Evolutionary conservation across 2,113 vertebrate species (phyloP), one percentile per base, ranked within the genome.

Genomic region (Myotis yumanensis): DNA sequence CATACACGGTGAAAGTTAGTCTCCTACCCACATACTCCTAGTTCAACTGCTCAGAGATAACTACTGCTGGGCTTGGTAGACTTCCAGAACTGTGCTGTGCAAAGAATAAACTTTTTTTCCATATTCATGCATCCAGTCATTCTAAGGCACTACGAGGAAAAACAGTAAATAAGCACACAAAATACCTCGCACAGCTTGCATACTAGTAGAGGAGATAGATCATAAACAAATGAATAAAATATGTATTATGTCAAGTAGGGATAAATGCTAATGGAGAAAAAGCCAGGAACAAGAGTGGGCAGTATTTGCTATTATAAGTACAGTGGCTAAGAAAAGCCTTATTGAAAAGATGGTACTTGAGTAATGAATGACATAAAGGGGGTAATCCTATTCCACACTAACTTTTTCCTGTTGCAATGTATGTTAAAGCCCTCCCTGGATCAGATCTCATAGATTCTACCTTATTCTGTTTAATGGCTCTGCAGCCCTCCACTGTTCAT

Each of bases 71-170:
- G 32, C 66, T 7, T 77, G 37, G 8, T 52, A 17, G 4, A 1
- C 14, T 62, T 95, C 69, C 5, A 93, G 81, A 93, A 72, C 35
- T 92, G n/a, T 75, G 43, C 62, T 84, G 18, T 10, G 25, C 48
- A 89, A 57, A 86, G 25, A 79, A 66, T 64, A 79, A 17, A 10
- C 0, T 18, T 57, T 66, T 37, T 40, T 66, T 32, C 16, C 9
- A 75, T 86, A 68, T 89, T 79, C 59, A 75, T 90, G 89, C 64
- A 83, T 16, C 71, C 12, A 23, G 7, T 30, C 52, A 83, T 82
- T 48, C 22, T 20, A 79, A 90, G 51, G 51, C 51, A 46, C 23
- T 66, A 30, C 37, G 40, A n/a, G 71, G 18, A 8, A 10, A 87
- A 86, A 8, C 40, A 89, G 37, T 40, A 87, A 72, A 52, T 25